phyloP scores from a whole-genome alignment of 2,888 invertebrate genomes.

The Drosophila paranaensis region DNA sequence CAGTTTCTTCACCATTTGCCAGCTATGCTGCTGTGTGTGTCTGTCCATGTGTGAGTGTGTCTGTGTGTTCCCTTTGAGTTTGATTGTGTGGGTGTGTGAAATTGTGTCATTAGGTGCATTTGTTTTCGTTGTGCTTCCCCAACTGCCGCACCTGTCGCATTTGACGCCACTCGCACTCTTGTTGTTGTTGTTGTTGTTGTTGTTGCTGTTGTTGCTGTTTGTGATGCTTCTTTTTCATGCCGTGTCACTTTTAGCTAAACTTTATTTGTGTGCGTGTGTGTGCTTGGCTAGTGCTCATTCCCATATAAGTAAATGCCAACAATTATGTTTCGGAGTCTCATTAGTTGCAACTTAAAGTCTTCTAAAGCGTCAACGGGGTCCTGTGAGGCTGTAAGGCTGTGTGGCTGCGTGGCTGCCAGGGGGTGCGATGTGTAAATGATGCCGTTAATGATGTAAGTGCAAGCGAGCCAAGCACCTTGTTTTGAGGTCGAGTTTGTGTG shows the following conservation, averaged over 20 bases:
- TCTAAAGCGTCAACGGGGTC: constrained; percentile 40
- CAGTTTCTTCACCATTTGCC: constrained; percentile 34
- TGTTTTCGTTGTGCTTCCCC: constrained; percentile 72
- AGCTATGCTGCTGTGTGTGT: background rate
- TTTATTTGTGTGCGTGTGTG: constrained; percentile 21
- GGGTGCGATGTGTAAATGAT: constrained; percentile 61
- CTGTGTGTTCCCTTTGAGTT: background rate
- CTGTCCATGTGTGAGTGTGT: constrained; percentile 2
- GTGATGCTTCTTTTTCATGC: constrained; percentile 57
- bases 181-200: constrained; percentile 18
- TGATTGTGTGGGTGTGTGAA: constrained; percentile 51
- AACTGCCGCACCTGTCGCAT: constrained; percentile 50
- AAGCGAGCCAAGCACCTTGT: constrained; percentile 57
- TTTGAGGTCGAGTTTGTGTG: constrained; percentile 71
- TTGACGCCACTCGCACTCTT: constrained; percentile 32
- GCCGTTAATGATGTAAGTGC: constrained; percentile 76
- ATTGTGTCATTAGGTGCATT: constrained; percentile 80
- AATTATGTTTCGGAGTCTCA: constrained; percentile 78
- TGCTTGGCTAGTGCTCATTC: constrained; percentile 37
- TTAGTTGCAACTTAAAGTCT: constrained; percentile 74
- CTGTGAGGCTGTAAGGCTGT: background rate
- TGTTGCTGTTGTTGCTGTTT: constrained; percentile 39
- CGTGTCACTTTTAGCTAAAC: constrained; percentile 58
- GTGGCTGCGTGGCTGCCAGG: background rate
- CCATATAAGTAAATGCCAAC: constrained; percentile 72